These are phyloP conservation scores for Limanda limanda DNA, from an alignment of 2,113 vertebrate genomes.

Conservation along the genomic window DNA sequence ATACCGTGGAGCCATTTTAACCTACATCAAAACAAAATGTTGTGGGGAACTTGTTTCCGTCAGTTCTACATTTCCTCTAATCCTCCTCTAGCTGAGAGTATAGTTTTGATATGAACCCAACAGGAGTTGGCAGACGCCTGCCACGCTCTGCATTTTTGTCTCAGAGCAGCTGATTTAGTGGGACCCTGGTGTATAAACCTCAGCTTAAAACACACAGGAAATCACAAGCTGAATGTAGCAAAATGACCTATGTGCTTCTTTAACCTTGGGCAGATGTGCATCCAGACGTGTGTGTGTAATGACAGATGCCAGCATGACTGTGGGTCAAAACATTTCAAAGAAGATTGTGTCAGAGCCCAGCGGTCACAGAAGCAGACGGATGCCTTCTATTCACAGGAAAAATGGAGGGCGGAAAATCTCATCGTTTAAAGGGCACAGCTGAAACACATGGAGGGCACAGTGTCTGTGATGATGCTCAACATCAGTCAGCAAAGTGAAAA, in stretches of 20 bases:
- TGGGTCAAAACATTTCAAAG: conserved; percentile 36
- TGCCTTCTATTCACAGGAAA: conserved; percentile 19
- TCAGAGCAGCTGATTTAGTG: conserved; percentile 17
- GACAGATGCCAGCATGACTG: conserved; percentile 46
- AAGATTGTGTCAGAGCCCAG: conserved; percentile 41
- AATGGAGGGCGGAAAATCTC: conserved; percentile 17
- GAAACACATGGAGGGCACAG: neutral
- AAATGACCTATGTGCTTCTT: conserved; percentile 40
- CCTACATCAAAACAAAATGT: conserved; percentile 19
- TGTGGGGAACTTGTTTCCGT: neutral
- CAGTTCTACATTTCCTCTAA: conserved; percentile 14
- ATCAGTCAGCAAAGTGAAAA: conserved; percentile 5
- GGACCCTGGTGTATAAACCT: neutral
- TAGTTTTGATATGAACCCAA: conserved; percentile 20
- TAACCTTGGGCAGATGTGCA: conserved; percentile 46
- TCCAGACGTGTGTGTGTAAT: conserved; percentile 43
- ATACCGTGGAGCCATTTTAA: conserved; percentile 29
- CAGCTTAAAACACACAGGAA: conserved; percentile 27
- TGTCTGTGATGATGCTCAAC: conserved; percentile 14
- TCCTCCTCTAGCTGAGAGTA: conserved; percentile 14
- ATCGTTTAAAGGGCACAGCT: neutral
- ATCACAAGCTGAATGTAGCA: conserved; percentile 33
- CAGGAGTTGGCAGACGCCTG: neutral
- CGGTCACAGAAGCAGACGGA: conserved; percentile 30
- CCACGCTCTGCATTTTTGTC: conserved; percentile 18